These are phyloP conservation scores for Odontamblyopus lacepedii DNA, from an alignment of 2,797 vertebrate genomes.

Conservation along the genomic window DNA sequence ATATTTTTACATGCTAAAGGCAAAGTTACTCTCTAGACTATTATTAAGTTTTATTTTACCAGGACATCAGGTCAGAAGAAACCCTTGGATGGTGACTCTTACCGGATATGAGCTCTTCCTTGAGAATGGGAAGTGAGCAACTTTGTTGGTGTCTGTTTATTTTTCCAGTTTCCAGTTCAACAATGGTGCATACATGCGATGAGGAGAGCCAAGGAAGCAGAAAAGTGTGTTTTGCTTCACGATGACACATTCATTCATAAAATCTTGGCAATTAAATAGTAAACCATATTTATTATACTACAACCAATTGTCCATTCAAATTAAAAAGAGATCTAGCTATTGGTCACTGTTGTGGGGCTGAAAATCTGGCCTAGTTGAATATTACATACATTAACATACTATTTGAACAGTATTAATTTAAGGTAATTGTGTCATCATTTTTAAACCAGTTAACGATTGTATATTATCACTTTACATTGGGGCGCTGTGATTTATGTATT, in stretches of 20 bases:
- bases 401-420: no score
- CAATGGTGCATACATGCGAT: not conserved
- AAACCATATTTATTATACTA: not conserved
- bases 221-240: not conserved
- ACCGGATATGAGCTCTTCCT: not conserved
- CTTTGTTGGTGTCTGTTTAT: constrained; percentile 1
- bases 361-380: no score
- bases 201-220: not conserved
- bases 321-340: not conserved
- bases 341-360: no score
- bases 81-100: not conserved
- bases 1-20: no score
- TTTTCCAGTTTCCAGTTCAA: constrained; percentile 1
- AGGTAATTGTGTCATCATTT: no score
- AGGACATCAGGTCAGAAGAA: not conserved
- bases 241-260: not conserved
- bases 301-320: not conserved
- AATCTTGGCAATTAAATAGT: not conserved
- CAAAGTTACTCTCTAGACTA: no score
- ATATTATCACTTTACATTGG: not conserved
- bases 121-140: constrained; percentile 15
- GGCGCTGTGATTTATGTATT: not conserved
- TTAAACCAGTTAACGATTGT: not conserved
- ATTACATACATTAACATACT: no score
- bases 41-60: not conserved